These are phyloP conservation scores for Psittacus erithacus DNA, from an alignment of 2,113 vertebrate genomes.

Conservation along the genomic window DNA sequence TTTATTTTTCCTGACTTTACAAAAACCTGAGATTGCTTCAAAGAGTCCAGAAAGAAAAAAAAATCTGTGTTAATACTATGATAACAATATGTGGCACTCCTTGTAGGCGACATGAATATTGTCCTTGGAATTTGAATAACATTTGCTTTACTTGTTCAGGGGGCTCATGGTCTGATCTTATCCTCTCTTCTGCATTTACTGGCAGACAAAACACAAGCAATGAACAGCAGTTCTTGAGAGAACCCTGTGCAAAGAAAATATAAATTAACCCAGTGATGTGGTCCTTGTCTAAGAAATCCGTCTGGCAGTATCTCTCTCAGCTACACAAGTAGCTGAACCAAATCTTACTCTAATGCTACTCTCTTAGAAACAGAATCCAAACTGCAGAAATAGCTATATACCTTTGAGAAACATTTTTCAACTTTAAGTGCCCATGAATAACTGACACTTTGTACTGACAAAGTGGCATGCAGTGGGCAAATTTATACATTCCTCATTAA, in stretches of 20 bases:
- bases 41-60: not conserved
- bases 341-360: not conserved
- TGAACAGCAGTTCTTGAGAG: conserved; percentile 76
- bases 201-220: conserved; percentile 78
- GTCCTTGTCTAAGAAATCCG: not conserved
- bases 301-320: not conserved
- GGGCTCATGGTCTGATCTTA: conserved; percentile 78
- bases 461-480: not conserved
- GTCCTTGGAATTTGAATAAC: not conserved
- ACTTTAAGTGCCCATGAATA: not conserved
- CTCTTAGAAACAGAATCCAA: not conserved
- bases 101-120: not conserved
- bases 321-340: not conserved
- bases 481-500: not conserved
- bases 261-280: not conserved
- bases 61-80: not conserved
- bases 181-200: conserved; percentile 80
- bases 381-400: not conserved
- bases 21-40: not conserved
- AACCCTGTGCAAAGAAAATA: conserved; percentile 69
- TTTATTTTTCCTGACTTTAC: not conserved
- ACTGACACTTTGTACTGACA: not conserved
- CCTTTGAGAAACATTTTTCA: not conserved
- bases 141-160: conserved; percentile 72
- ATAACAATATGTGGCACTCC: not conserved